Base-by-base conservation (phyloP, 92 coral and sea anemone species). In the Siderastrea siderea region DNA sequence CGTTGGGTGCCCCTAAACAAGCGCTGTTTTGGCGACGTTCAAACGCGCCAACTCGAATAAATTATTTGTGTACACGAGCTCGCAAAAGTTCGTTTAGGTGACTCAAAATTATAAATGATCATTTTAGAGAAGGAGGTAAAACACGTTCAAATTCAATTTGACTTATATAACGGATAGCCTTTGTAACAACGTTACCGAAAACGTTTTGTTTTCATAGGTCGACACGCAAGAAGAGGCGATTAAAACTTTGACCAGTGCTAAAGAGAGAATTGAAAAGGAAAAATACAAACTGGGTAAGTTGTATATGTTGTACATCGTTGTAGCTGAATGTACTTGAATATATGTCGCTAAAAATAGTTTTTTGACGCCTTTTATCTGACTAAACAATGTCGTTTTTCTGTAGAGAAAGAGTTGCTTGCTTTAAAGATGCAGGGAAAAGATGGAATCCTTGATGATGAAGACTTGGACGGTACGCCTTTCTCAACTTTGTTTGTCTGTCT, bases 161-260 rank as follows among this genome's bases (percentile, higher is more conserved):
- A 26, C 38, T 26, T 26, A 26, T 26, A 26, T 26, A 17, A 16
- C 71, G 16, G 5, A 66, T 3, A 67, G 1, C 13, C 6, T 49
- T 17, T 19, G 8, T 50, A 26, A 26, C 38, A 26, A 26, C 38
- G 38, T 26, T 26, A 26, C 38, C 38, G 38, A 26, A 26, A 26
- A 26, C 38, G 38, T 26, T 26, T 26, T 26, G 38, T 6, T 4
- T 19, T 58, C 60, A 1, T 62, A 95, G 98, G 98, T 95, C 13
- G 98, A 93, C 80, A 86, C 95, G 2, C 98, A 93, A 74, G 98
- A 95, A 16, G 96, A 95, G 49, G 94, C 93, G 46, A 95, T 95
- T 55, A 91, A 84, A 75, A 89, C 90, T 4, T 67, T 95, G 54
- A 93, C 96, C 2, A 77, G 87, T 53, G 94, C 94, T 16, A 91